Conservation (phyloP, 2,888 invertebrate genomes). For the Aphelenchoides bicaudatus region DNA sequence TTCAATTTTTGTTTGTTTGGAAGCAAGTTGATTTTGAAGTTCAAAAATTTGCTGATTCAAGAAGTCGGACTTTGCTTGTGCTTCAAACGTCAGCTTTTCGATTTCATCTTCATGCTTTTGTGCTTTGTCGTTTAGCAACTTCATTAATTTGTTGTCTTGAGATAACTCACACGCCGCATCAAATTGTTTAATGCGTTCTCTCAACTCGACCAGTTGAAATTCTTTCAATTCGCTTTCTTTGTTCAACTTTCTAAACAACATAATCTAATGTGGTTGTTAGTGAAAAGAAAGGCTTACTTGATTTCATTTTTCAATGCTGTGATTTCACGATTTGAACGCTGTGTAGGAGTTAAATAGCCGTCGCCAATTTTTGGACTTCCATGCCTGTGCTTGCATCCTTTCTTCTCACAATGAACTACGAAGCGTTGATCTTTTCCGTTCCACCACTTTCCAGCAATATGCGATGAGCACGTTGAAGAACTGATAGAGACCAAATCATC, state of each 20-base stretch:
- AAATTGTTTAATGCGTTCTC: conserved; percentile 56
- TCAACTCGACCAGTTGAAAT: conserved; percentile 49
- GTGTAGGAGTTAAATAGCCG: conserved; percentile 58
- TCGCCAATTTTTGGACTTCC: conserved; percentile 29
- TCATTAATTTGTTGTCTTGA: conserved; percentile 25
- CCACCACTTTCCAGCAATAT: conserved; percentile 59
- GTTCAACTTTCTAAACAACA: conserved; percentile 30
- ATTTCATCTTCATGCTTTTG: conserved; percentile 38
- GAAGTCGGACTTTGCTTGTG: background rate
- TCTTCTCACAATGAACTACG: conserved; percentile 54
- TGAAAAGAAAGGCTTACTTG: conserved; percentile 21
- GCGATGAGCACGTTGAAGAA: conserved; percentile 48
- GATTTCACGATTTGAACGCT: conserved; percentile 46
- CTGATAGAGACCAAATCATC: conserved; percentile 40
- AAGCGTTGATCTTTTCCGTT: conserved; percentile 55
- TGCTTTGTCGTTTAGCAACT: conserved; percentile 32
- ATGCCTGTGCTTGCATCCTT: conserved; percentile 49
- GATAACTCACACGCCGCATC: conserved; percentile 15
- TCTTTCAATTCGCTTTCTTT: conserved; percentile 53
- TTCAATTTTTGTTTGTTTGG: conserved; percentile 9
- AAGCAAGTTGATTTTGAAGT: background rate
- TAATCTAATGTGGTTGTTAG: background rate
- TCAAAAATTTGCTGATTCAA: conserved; percentile 13
- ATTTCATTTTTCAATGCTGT: conserved; percentile 40
- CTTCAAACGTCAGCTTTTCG: conserved; percentile 32